These are phyloP conservation scores for Chroicocephalus ridibundus DNA, from an alignment of 2,113 vertebrate species.

Conservation along the genomic window DNA sequence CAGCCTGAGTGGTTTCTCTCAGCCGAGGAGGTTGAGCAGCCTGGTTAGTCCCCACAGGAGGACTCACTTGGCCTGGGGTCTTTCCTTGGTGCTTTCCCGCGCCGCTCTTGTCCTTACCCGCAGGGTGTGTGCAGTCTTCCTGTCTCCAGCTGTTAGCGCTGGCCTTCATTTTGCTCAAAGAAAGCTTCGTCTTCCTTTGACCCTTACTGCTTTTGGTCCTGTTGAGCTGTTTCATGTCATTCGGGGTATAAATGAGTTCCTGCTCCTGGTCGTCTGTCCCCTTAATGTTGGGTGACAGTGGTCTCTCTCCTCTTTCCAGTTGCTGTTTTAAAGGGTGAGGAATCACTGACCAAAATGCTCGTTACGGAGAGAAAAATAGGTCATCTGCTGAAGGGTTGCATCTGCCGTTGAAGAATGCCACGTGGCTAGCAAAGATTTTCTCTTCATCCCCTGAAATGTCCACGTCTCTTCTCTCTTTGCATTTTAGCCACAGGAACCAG, in stretches of 20 bases:
- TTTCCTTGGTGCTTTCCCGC: neutral
- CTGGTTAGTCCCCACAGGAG: neutral
- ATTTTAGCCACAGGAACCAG: neutral
- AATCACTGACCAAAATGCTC: neutral
- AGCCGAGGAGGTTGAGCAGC: neutral
- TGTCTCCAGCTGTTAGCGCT: neutral
- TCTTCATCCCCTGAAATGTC: neutral
- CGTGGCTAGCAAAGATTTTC: neutral
- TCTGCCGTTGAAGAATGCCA: neutral
- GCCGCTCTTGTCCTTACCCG: neutral
- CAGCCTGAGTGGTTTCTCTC: neutral
- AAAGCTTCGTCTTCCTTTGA: neutral
- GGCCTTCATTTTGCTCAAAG: neutral
- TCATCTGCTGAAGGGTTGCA: neutral
- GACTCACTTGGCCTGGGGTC: neutral
- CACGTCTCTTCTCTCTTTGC: neutral
- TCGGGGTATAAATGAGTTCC: neutral
- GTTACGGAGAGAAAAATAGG: neutral
- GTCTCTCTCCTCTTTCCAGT: neutral
- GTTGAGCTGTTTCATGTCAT: neutral
- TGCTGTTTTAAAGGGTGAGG: neutral
- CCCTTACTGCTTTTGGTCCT: neutral
- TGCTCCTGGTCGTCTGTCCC: neutral
- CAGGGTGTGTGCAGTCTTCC: neutral
- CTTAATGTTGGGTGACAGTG: neutral